Conservation (phyloP, 2,113 vertebrate genomes). For the Poecile atricapillus region DNA sequence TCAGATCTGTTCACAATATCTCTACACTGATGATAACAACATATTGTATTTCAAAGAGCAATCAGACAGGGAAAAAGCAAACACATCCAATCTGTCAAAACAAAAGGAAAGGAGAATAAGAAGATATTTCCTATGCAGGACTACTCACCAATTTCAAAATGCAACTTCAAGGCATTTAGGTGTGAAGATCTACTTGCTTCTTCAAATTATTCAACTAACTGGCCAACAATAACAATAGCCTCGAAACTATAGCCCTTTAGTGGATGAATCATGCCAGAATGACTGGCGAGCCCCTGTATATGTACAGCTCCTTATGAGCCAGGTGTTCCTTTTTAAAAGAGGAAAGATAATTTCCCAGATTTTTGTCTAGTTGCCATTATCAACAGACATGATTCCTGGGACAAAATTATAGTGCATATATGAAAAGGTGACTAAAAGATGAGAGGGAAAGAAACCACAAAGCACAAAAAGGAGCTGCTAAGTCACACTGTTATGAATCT, state of each 20-base stretch:
- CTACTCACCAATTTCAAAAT: not conserved
- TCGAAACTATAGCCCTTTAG: not conserved
- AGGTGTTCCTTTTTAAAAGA: not conserved
- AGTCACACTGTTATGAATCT: not conserved
- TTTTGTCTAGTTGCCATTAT: not conserved
- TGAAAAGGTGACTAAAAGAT: not conserved
- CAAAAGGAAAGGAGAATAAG: not conserved
- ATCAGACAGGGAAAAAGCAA: not conserved
- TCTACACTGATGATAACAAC: not conserved
- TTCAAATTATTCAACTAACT: not conserved
- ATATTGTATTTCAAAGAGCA: not conserved
- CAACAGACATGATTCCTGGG: not conserved
- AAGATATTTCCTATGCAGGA: not conserved
- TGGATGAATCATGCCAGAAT: not conserved
- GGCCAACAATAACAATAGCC: not conserved
- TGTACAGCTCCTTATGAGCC: not conserved
- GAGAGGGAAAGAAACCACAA: rapidly evolving
- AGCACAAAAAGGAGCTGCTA: not conserved
- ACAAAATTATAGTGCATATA: not conserved
- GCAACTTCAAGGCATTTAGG: not conserved
- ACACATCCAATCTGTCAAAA: not conserved
- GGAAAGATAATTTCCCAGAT: not conserved
- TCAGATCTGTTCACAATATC: not conserved
- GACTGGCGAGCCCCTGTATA: not conserved
- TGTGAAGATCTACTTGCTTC: not conserved